These are phyloP conservation scores for Catocala fraxini DNA, from an alignment of 2,888 invertebrate genomes.

Conservation along the genomic window DNA sequence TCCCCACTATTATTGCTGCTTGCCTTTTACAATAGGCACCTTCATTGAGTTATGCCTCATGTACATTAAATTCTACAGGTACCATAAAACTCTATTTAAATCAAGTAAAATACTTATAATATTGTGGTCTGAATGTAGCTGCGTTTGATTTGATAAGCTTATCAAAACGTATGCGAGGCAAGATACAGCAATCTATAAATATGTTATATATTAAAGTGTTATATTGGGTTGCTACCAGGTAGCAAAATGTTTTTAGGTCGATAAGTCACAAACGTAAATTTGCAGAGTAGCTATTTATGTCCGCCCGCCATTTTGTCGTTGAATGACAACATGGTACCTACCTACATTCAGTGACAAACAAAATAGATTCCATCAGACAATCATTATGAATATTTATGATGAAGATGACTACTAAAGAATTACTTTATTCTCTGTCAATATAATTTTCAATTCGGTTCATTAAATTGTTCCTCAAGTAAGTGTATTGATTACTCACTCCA, in stretches of 20 bases:
- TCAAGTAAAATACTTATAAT: conserved; percentile 24
- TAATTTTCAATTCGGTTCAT: conserved; percentile 9
- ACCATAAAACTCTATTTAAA: conserved; percentile 19
- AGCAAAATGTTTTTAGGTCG: conserved; percentile 64
- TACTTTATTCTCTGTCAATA: not conserved
- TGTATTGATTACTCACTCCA: conserved; percentile 43
- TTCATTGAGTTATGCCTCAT: conserved; percentile 27
- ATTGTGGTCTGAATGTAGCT: conserved; percentile 36
- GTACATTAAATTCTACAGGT: conserved; percentile 21
- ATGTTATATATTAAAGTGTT: conserved; percentile 39
- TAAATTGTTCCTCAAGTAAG: conserved; percentile 19
- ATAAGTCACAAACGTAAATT: conserved; percentile 73
- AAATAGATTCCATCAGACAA: conserved; percentile 38
- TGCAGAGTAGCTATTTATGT: conserved; percentile 74
- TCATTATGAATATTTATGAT: conserved; percentile 18
- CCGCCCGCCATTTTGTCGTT: conserved; percentile 82
- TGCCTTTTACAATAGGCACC: conserved; percentile 55
- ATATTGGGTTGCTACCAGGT: conserved; percentile 40
- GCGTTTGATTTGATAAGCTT: conserved; percentile 43
- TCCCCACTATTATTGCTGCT: conserved; percentile 60
- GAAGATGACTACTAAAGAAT: not conserved
- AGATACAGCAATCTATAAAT: conserved; percentile 29
- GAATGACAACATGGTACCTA: conserved; percentile 71
- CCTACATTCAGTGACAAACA: conserved; percentile 47
- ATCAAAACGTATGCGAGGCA: conserved; percentile 39